phyloP scores from a whole-genome alignment of 2,113 vertebrate species.

The Thermophis baileyi region DNA sequence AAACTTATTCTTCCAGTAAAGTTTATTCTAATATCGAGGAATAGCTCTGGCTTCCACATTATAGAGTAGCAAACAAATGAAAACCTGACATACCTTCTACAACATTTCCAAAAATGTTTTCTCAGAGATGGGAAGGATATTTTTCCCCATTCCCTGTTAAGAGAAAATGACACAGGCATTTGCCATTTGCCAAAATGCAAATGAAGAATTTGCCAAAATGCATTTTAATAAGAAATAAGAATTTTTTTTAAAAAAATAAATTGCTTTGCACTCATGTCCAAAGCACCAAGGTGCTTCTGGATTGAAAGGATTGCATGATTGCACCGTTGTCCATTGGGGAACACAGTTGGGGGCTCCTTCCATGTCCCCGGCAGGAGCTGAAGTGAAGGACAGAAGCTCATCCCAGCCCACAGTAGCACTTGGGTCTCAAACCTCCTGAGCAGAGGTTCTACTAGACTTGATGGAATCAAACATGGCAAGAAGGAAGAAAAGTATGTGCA shows the following conservation, averaged over 20 bases:
- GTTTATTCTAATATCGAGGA: not conserved
- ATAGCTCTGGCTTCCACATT: not conserved
- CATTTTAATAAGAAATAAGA: conserved; percentile 21
- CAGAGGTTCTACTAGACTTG: not conserved
- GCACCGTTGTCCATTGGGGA: too few species aligned
- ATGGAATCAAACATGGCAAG: not conserved
- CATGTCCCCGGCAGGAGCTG: too few species aligned
- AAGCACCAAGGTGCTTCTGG: too few species aligned
- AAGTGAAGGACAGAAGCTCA: too few species aligned
- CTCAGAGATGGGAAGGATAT: not conserved
- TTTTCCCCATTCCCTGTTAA: not conserved
- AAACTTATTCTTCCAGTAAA: not conserved
- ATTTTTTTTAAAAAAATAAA: too few species aligned
- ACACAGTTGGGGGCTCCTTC: too few species aligned
- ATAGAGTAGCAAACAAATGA: conserved; percentile 20
- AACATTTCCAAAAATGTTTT: not conserved
- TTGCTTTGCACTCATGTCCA: too few species aligned
- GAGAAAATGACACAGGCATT: not conserved
- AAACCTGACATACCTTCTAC: conserved; percentile 4
- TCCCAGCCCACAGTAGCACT: too few species aligned
- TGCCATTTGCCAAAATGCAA: conserved; percentile 36
- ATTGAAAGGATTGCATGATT: too few species aligned
- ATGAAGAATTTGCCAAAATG: conserved; percentile 39
- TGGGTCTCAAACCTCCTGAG: too few species aligned
- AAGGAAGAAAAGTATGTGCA: not conserved